Evolutionary conservation across 2,113 vertebrate species (phyloP).

Genomic region (Pseudolaguvia tuberculata): DNA sequence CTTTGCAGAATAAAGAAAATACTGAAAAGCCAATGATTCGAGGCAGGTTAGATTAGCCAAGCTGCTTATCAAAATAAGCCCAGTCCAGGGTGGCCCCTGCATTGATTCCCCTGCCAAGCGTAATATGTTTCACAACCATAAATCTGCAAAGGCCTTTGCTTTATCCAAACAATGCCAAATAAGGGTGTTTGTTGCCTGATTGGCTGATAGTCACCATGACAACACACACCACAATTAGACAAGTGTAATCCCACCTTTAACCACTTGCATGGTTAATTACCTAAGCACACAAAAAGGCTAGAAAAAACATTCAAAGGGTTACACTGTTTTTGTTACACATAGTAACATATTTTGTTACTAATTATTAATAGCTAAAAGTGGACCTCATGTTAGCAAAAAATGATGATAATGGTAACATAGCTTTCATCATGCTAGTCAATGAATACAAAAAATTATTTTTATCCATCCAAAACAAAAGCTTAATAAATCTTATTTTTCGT

Average conservation of each 20-base stretch:
- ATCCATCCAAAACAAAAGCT: conserved; percentile 11
- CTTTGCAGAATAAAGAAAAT: conserved; percentile 58
- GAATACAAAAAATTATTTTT: neutral
- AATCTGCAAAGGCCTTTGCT: conserved; percentile 86
- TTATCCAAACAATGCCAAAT: conserved; percentile 87
- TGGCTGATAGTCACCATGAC: conserved; percentile 91
- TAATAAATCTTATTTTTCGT: conserved; percentile 26
- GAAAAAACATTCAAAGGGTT: conserved; percentile 54
- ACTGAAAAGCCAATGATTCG: conserved; percentile 66
- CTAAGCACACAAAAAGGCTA: conserved; percentile 76
- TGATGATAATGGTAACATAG: neutral
- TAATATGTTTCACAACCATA: conserved; percentile 86
- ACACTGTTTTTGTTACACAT: conserved; percentile 1
- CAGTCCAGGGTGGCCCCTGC: conserved; percentile 74
- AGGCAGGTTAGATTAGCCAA: conserved; percentile 75
- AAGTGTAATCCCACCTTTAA: conserved; percentile 89
- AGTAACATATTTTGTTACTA: conserved; percentile 57
- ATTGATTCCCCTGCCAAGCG: conserved; percentile 89
- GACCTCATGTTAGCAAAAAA: conserved; percentile 30
- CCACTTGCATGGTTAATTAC: conserved; percentile 85
- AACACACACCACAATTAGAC: conserved; percentile 92
- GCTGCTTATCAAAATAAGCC: conserved; percentile 83
- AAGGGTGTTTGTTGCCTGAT: conserved; percentile 85
- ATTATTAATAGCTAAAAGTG: conserved; percentile 58
- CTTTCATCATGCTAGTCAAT: conserved; percentile 19